Evolutionary conservation across 1,140 invertebrate genomes (phyloP).

Genomic region (Scaptomyza hsui): DNA sequence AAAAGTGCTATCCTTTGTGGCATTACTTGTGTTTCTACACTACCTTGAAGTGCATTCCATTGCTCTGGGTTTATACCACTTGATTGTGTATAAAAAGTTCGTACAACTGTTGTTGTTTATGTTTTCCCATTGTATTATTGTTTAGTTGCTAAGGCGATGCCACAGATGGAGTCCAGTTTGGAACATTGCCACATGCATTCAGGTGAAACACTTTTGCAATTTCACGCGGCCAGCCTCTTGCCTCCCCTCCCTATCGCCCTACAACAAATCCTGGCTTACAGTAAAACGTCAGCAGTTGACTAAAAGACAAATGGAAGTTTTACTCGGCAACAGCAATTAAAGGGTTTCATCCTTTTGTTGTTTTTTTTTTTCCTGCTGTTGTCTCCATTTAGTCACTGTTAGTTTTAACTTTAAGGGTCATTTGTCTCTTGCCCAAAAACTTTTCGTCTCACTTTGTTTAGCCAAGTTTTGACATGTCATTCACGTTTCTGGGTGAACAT

Average conservation of each 20-base stretch:
- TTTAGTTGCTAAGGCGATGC: constrained; percentile 33
- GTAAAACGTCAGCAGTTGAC: constrained; percentile 52
- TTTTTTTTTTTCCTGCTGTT: constrained; percentile 47
- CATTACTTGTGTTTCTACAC: constrained; percentile 3
- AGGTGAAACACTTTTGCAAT: constrained; percentile 80
- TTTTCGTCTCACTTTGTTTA: constrained; percentile 78
- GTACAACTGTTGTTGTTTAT: constrained; percentile 22
- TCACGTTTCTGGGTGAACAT: constrained; percentile 18
- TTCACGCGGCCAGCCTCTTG: constrained; percentile 64
- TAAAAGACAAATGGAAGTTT: constrained; percentile 70
- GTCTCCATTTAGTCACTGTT: constrained; percentile 80
- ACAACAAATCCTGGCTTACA: not conserved
- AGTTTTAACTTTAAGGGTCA: constrained; percentile 77
- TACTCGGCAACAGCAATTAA: constrained; percentile 70
- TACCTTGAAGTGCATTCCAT: not conserved
- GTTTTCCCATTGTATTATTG: constrained; percentile 42
- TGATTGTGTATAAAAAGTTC: constrained; percentile 11
- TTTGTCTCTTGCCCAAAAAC: constrained; percentile 68
- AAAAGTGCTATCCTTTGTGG: not conserved
- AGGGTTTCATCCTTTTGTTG: constrained; percentile 68
- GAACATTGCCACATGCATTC: constrained; percentile 53
- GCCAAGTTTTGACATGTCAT: constrained; percentile 76
- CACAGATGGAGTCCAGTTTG: constrained; percentile 36
- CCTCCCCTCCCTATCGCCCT: not conserved
- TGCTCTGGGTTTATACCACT: constrained; percentile 2